These are phyloP conservation scores for Marcusenius ussheri DNA, from an alignment of 2,113 vertebrate genomes.

Conservation along the genomic window DNA sequence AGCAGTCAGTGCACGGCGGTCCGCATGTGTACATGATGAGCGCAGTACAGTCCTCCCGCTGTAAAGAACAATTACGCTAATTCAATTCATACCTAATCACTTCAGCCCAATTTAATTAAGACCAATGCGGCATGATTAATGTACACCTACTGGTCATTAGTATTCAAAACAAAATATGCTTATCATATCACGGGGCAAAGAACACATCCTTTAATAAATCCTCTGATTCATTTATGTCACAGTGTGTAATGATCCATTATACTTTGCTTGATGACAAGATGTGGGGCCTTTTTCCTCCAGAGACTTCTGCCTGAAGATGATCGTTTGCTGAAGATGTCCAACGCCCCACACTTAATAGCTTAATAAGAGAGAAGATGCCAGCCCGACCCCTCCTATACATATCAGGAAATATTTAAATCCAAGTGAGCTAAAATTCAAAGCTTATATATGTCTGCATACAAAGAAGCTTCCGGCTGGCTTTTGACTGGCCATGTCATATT, in stretches of 20 bases:
- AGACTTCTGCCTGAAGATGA: slow-evolving; percentile 36
- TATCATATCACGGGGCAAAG: slow-evolving; percentile 54
- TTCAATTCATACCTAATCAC: slow-evolving; percentile 66
- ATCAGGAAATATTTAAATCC: not conserved
- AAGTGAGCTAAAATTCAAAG: not conserved
- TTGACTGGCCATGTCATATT: slow-evolving; percentile 67
- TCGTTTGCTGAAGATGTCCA: not conserved
- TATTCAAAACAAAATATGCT: slow-evolving; percentile 65
- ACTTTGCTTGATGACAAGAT: slow-evolving; percentile 51
- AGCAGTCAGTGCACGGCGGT: slow-evolving; percentile 49
- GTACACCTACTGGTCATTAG: slow-evolving; percentile 67
- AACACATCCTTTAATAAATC: slow-evolving; percentile 62
- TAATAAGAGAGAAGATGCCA: not conserved
- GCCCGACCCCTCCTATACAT: not conserved
- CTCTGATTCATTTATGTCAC: slow-evolving; percentile 62
- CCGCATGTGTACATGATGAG: slow-evolving; percentile 48
- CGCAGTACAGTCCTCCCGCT: slow-evolving; percentile 49
- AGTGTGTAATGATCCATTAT: slow-evolving; percentile 50
- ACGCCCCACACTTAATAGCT: not conserved
- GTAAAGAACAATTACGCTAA: slow-evolving; percentile 67
- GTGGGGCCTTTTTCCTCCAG: slow-evolving; percentile 38
- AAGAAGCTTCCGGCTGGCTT: slow-evolving; percentile 30
- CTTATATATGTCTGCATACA: not conserved
- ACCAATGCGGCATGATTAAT: slow-evolving; percentile 66
- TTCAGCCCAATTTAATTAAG: slow-evolving; percentile 67